A percentile compares a stretch with the other conserved stretches of the same genome.
Evolutionary conservation across 2,888 invertebrate species (phyloP).

Genomic region (Cetonia aurata): DNA sequence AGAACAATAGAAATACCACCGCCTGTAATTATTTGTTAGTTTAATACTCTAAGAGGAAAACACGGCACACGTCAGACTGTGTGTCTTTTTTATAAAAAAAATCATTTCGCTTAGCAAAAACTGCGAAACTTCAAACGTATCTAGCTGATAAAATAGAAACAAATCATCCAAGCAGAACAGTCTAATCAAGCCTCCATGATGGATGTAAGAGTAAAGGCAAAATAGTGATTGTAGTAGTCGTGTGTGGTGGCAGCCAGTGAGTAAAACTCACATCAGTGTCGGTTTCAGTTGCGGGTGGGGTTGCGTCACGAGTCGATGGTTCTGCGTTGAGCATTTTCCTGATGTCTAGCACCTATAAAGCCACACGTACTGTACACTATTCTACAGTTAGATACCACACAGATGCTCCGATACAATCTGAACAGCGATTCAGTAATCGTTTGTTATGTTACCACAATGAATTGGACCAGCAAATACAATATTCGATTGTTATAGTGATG

Average conservation of each 20-base stretch:
- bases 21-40: constrained; percentile 13
- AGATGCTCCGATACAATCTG: constrained; percentile 41
- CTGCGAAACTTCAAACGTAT: constrained; percentile 1
- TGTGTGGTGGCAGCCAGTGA: constrained; percentile 41
- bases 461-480: constrained; percentile 14
- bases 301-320: constrained; percentile 57
- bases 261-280: constrained; percentile 61
- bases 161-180: constrained; percentile 40
- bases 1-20: too few relatives aligned
- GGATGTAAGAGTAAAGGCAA: constrained; percentile 34
- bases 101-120: constrained; percentile 13
- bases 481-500: constrained; percentile 7
- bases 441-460: constrained; percentile 30
- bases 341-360: constrained; percentile 65
- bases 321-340: constrained; percentile 64
- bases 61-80: constrained; percentile 21
- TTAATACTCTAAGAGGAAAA: constrained; percentile 11
- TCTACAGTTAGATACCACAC: constrained; percentile 49
- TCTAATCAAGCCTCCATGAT: constrained; percentile 39
- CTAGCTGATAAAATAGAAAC: constrained; percentile 35
- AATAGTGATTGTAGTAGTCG: constrained; percentile 38
- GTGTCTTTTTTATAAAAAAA: constrained; percentile 1
- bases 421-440: constrained; percentile 20
- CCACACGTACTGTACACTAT: constrained; percentile 58
- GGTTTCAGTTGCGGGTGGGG: constrained; percentile 48